Percentiles rank a stretch among this genome's conserved stretches.
Evolutionary conservation across 2,113 vertebrate genomes (phyloP).

Genomic region (Nesogale talazaci): DNA sequence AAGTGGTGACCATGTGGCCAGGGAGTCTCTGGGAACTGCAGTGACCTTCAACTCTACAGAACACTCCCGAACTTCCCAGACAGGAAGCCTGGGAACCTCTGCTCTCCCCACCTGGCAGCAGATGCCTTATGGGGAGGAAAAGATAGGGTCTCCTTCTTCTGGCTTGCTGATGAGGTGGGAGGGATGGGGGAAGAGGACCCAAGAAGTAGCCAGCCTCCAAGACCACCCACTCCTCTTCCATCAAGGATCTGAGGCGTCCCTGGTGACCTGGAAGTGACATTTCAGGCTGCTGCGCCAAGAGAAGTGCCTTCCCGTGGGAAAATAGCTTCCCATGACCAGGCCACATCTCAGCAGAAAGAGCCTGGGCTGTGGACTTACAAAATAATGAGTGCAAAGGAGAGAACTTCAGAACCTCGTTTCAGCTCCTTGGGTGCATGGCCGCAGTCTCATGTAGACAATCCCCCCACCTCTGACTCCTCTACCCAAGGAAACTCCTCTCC

Average conservation of each 20-base stretch:
- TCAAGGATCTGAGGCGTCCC: neutral
- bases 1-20: neutral
- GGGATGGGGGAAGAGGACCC: neutral
- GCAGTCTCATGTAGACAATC: neutral
- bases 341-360: slow-evolving; percentile 32
- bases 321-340: slow-evolving; percentile 16
- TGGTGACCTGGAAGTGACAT: slow-evolving; percentile 51
- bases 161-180: neutral
- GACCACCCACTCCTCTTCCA: neutral
- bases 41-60: neutral
- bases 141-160: neutral
- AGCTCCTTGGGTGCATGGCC: neutral
- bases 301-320: slow-evolving; percentile 64
- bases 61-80: neutral
- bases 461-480: neutral
- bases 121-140: neutral
- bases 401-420: neutral
- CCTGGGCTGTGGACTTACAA: neutral
- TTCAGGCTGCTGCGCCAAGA: slow-evolving; percentile 16
- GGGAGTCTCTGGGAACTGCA: neutral
- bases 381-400: neutral
- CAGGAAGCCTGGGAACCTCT: neutral
- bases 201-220: neutral
- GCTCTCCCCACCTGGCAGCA: neutral
- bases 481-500: neutral